Evolutionary conservation across 2,888 invertebrate species (phyloP), one percentile per base, ranked within the genome.

Genomic region (Antitype chi): DNA sequence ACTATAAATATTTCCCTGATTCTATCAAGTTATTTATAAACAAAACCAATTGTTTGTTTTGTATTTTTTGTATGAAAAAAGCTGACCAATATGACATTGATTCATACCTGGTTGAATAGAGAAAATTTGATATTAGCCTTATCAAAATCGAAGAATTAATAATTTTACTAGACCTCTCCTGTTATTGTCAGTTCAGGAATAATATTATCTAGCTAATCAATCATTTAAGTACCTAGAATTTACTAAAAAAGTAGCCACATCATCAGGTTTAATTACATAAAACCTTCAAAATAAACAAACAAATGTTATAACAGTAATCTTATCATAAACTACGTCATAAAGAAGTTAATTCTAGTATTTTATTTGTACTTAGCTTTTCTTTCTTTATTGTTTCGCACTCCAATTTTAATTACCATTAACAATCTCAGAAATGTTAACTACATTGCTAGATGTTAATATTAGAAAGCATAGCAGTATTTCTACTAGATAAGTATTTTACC

Each of bases 161-260:
- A 28, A 70, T 43, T 55, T 52, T 25, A 80, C 2, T 49, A 20
- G 5, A 9, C 9, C 17, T 72, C 23, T 49, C 8, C 17, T 38
- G 25, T 43, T 57, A 17, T 32, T 8, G 23, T 43, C 1, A 25
- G 5, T 53, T 62, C 25, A 60, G 25, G 15, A 23, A 57, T n/a
- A 28, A 20, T 53, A 38, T 25, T 80, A 38, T n/a, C 9, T 15
- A 63, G 5, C 38, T 72, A 15, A 38, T 62, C 8, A 20, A 15
- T 2, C 17, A 59, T 2, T 0, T 0, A 53, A 25, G 0, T 28
- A 20, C 4, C 9, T 32, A 3, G 13, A 8, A 13, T 57, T 60
- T 25, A 47, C 32, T 32, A 17, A 25, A 23, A 23, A 60, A 32
- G 15, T 67, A 66, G 82, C 78, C 85, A 82, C 77, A 80, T 87